phyloP scores from a whole-genome alignment of 2,888 invertebrate genomes.

The Clostera curtula region DNA sequence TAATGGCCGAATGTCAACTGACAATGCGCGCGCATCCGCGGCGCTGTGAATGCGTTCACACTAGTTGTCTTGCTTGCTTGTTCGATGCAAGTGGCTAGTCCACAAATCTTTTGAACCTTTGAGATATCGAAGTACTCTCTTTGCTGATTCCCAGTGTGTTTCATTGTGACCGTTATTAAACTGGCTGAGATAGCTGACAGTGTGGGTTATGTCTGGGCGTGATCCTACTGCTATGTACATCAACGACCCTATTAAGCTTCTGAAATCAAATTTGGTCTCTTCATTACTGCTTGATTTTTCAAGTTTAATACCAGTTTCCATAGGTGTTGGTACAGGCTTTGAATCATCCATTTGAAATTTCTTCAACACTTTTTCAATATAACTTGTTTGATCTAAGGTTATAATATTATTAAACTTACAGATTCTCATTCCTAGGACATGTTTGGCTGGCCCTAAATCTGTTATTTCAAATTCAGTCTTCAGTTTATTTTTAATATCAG shows the following conservation, averaged over 20 bases:
- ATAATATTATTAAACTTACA: not conserved
- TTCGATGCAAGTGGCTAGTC: too few species aligned
- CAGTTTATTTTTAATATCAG: conserved; percentile 7
- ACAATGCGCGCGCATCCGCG: too few species aligned
- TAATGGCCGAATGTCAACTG: too few species aligned
- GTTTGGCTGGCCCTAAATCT: conserved; percentile 7
- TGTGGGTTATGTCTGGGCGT: conserved; percentile 18
- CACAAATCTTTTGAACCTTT: conserved; percentile 13
- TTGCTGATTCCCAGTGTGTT: conserved; percentile 17
- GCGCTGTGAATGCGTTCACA: too few species aligned
- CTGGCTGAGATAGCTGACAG: conserved; percentile 14
- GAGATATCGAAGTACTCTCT: conserved; percentile 16
- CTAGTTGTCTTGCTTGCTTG: too few species aligned
- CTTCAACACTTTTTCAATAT: not conserved
- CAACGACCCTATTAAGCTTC: conserved; percentile 9
- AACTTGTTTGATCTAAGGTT: not conserved
- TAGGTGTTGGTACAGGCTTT: not conserved
- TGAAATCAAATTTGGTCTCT: conserved; percentile 1
- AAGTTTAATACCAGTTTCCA: conserved; percentile 1
- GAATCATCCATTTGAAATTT: conserved; percentile 1
- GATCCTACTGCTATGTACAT: conserved; percentile 17
- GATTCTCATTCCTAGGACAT: not conserved
- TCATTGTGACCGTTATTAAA: conserved; percentile 13
- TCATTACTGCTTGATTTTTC: not conserved
- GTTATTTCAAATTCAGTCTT: conserved; percentile 11